Conservation (phyloP, 2,797 vertebrate genomes). For the Lateolabrax maculatus region DNA sequence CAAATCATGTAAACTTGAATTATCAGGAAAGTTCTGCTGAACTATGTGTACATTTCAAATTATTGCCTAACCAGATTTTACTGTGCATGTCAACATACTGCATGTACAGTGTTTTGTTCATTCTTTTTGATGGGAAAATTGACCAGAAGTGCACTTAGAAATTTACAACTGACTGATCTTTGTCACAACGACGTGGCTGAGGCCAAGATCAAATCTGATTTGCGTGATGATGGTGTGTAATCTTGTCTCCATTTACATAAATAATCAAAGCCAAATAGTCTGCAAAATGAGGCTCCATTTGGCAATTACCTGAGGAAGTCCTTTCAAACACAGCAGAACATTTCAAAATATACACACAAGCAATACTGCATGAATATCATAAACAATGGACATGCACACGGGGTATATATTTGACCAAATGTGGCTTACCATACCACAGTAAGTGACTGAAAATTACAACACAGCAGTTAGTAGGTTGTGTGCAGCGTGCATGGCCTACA, state of each 20-base stretch:
- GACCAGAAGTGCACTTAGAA: background rate
- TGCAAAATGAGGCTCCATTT: background rate
- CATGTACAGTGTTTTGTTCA: background rate
- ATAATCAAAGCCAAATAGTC: background rate
- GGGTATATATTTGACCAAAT: background rate
- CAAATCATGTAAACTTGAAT: background rate
- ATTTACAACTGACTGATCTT: background rate
- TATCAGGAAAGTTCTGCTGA: background rate
- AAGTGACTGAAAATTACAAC: background rate
- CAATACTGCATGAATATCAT: background rate
- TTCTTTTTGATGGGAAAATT: background rate
- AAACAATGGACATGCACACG: background rate
- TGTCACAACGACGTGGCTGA: background rate
- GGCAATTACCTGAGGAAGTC: background rate
- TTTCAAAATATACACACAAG: background rate
- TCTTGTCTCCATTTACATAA: background rate
- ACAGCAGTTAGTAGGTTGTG: slow-evolving; percentile 1
- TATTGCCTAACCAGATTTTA: slow-evolving; percentile 20
- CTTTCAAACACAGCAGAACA: background rate
- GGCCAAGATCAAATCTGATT: background rate
- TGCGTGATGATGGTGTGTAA: background rate
- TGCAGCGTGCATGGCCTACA: slow-evolving; percentile 26
- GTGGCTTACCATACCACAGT: background rate
- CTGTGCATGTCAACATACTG: slow-evolving; percentile 16
- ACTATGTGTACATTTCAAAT: background rate